phyloP scores from a whole-genome alignment of 2,888 invertebrate species.

The Lissonota sp. region DNA sequence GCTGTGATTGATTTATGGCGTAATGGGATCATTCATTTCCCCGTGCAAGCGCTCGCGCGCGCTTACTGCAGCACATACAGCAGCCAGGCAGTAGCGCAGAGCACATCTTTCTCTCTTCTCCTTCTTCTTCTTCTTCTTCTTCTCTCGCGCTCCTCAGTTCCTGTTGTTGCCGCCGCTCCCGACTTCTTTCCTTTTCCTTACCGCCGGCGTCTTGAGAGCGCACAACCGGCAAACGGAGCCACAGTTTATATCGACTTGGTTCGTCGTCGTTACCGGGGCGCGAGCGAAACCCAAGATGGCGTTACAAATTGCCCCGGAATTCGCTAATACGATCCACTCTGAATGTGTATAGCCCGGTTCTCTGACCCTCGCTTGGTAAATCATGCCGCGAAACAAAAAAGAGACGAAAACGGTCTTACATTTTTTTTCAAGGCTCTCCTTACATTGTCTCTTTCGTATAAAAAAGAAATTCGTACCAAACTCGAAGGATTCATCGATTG shows the following conservation, averaged over 20 bases:
- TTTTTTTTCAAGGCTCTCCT: neutral
- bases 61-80: conserved; percentile 48
- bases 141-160: conserved; percentile 28
- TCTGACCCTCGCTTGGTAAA: conserved; percentile 6
- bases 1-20: conserved; percentile 80
- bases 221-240: conserved; percentile 30
- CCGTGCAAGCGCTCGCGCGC: conserved; percentile 53
- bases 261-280: conserved; percentile 61
- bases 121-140: conserved; percentile 9
- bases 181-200: conserved; percentile 66
- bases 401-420: neutral
- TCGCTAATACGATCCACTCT: conserved; percentile 72
- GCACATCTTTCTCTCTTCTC: conserved; percentile 40
- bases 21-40: conserved; percentile 77
- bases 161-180: conserved; percentile 54
- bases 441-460: neutral
- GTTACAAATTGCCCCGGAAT: conserved; percentile 77
- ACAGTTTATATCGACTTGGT: conserved; percentile 47
- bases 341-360: conserved; percentile 10
- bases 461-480: too few relatives aligned
- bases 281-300: conserved; percentile 72
- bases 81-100: conserved; percentile 52
- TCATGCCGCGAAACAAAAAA: neutral
- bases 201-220: conserved; percentile 39
- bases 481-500: too few relatives aligned